Conservation (phyloP, 2,888 invertebrate species). For the Entomobrya multifasciata region DNA sequence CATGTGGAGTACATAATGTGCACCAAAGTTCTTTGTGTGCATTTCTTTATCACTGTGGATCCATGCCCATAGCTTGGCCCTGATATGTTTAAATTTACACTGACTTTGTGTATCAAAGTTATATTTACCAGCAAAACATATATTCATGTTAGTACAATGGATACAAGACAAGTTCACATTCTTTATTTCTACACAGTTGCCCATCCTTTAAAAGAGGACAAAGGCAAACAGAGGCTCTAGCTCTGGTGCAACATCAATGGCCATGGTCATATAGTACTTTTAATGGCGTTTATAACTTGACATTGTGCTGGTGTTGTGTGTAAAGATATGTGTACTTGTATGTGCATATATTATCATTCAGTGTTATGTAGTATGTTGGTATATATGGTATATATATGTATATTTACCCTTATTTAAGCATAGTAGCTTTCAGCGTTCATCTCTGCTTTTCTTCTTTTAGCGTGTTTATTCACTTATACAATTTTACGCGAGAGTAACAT, state of each 20-base stretch:
- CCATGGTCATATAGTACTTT: slow-evolving; percentile 35
- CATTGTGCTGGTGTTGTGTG: not conserved
- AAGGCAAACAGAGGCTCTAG: slow-evolving; percentile 41
- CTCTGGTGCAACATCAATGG: slow-evolving; percentile 37
- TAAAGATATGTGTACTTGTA: not conserved
- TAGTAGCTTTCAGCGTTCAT: not conserved
- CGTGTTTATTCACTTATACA: not conserved
- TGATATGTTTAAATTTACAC: not conserved
- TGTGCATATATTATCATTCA: not conserved
- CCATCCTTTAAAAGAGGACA: slow-evolving; percentile 33
- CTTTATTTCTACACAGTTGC: slow-evolving; percentile 23
- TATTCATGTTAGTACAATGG: not conserved
- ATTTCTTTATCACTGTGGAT: slow-evolving; percentile 9
- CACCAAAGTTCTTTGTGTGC: not conserved
- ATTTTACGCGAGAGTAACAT: slow-evolving; percentile 26
- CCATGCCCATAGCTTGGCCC: too few species aligned
- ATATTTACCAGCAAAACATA: not conserved
- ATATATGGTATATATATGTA: too few species aligned
- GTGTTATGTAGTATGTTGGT: not conserved
- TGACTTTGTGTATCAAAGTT: slow-evolving; percentile 7
- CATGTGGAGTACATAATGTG: not conserved
- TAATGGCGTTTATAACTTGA: not conserved
- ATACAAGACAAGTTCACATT: not conserved
- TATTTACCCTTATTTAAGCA: not conserved
- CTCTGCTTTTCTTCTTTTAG: not conserved